These are phyloP conservation scores for Macquaria australasica DNA, from an alignment of 2,113 vertebrate species.

Conservation along the genomic window DNA sequence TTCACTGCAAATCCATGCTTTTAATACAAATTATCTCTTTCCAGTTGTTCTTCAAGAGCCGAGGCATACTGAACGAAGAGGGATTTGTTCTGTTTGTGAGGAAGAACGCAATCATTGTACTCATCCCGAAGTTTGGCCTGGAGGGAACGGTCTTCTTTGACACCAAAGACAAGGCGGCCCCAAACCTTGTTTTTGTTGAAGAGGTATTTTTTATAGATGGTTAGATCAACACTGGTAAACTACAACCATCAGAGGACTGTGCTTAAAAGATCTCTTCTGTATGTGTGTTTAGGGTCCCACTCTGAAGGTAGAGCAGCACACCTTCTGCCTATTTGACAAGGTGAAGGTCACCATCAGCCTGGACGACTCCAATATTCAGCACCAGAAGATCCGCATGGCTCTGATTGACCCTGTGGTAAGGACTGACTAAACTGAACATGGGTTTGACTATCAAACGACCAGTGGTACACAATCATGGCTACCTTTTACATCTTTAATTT, in stretches of 20 bases:
- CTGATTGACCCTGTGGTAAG: conserved; percentile 94
- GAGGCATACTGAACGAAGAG: conserved; percentile 94
- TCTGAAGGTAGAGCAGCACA: conserved; percentile 90
- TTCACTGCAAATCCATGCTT: background rate
- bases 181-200: conserved; percentile 87
- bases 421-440: background rate
- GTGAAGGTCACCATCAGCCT: conserved; percentile 94
- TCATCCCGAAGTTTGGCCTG: conserved; percentile 96
- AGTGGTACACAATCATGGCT: background rate
- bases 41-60: conserved; percentile 96
- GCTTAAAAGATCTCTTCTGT: background rate
- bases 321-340: conserved; percentile 92
- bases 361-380: conserved; percentile 95
- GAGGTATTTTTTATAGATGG: conserved; percentile 83
- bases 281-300: conserved; percentile 85
- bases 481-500: background rate
- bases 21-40: conserved; percentile 51
- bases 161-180: conserved; percentile 88
- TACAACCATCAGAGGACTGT: background rate
- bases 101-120: conserved; percentile 96
- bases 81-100: conserved; percentile 95
- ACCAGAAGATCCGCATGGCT: conserved; percentile 97
- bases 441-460: background rate
- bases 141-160: conserved; percentile 98
- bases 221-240: background rate